phyloP scores from a whole-genome alignment of 2,113 vertebrate genomes.

The Romanogobio albipinnatus region DNA sequence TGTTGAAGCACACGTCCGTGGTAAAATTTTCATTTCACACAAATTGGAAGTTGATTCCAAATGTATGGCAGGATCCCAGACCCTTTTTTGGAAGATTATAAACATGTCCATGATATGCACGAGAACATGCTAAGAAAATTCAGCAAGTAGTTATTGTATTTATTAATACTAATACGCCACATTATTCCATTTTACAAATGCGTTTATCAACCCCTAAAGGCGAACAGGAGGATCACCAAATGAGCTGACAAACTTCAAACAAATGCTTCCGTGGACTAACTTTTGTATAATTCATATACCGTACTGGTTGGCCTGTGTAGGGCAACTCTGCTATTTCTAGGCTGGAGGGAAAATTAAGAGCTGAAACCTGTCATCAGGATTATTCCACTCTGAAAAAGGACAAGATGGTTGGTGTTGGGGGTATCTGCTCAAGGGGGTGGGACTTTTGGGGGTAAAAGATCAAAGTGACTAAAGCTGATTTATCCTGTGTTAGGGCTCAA shows the following conservation, averaged over 20 bases:
- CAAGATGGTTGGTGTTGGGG: constrained; percentile 38
- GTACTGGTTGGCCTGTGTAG: neutral
- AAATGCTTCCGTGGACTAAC: neutral
- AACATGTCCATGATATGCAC: neutral
- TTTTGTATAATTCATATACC: neutral
- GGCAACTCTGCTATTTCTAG: neutral
- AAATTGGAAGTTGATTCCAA: neutral
- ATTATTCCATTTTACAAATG: neutral
- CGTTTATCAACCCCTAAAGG: neutral
- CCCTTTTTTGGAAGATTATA: neutral
- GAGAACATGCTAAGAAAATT: neutral
- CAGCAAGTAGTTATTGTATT: neutral
- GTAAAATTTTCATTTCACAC: neutral
- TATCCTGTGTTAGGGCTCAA: constrained; percentile 68
- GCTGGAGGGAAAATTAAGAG: constrained; percentile 46
- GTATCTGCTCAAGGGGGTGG: constrained; percentile 48
- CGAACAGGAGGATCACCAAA: neutral
- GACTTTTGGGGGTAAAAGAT: constrained; percentile 58
- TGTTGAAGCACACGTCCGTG: constrained; percentile 10
- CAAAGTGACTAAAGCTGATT: constrained; percentile 74
- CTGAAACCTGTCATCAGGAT: constrained; percentile 51
- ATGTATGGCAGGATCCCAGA: neutral
- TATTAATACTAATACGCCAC: neutral
- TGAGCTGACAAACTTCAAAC: neutral
- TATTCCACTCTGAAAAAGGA: constrained; percentile 34